Percentiles rank a stretch among this genome's conserved stretches.
These are phyloP conservation scores for Microvelia longipes DNA, from an alignment of 1,140 invertebrate genomes.

Conservation along the genomic window DNA sequence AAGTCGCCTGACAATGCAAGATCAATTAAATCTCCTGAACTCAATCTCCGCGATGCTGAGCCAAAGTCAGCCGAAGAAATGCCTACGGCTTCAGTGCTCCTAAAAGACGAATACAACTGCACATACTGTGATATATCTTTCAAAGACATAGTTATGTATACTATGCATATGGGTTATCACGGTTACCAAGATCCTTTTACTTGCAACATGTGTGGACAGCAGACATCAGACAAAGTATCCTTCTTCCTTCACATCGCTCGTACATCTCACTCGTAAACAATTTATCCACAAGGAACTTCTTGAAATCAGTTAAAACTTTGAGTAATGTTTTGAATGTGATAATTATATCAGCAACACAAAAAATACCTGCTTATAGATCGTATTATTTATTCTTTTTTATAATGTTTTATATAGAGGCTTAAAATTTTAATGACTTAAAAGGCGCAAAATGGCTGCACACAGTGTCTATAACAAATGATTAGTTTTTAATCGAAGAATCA, in stretches of 20 bases:
- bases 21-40: background rate
- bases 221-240: slow-evolving; percentile 60
- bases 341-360: background rate
- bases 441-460: too few species aligned
- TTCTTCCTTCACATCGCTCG: slow-evolving; percentile 86
- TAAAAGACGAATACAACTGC: slow-evolving; percentile 44
- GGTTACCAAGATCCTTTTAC: slow-evolving; percentile 76
- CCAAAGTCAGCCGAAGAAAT: slow-evolving; percentile 4
- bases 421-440: background rate
- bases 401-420: background rate
- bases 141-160: slow-evolving; percentile 78
- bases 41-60: slow-evolving; percentile 9
- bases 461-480: too few species aligned
- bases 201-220: slow-evolving; percentile 85
- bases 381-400: background rate
- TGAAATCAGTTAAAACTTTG: too few species aligned
- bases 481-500: too few species aligned
- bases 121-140: slow-evolving; percentile 79
- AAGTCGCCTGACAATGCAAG: too few species aligned
- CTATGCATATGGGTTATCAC: slow-evolving; percentile 93
- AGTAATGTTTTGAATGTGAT: too few species aligned
- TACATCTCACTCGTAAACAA: slow-evolving; percentile 43
- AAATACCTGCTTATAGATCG: background rate
- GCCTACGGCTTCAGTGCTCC: too few species aligned
- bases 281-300: too few species aligned